Conservation (phyloP, 2,888 invertebrate genomes). For the Latrodectus elegans region DNA sequence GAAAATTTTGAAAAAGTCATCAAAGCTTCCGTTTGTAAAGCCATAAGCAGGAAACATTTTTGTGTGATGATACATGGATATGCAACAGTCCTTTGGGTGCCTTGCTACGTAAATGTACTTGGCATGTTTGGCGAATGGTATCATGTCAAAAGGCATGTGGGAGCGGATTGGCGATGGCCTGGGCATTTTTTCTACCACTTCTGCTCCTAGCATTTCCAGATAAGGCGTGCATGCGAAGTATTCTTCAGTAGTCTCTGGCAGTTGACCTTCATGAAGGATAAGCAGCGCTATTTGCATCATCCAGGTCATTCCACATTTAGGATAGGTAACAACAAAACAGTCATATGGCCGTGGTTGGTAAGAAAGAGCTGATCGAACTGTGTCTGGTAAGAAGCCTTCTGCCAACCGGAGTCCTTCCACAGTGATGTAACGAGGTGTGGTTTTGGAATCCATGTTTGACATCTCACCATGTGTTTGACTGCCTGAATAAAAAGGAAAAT, state of each 20-base stretch:
- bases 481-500: neutral
- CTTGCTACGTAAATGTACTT: slow-evolving; percentile 75
- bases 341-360: slow-evolving; percentile 66
- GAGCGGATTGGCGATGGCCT: slow-evolving; percentile 70
- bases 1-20: slow-evolving; percentile 75
- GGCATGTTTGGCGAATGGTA: slow-evolving; percentile 65
- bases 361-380: slow-evolving; percentile 43
- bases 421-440: slow-evolving; percentile 49
- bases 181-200: slow-evolving; percentile 55
- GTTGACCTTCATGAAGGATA: slow-evolving; percentile 58
- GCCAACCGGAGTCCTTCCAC: slow-evolving; percentile 63
- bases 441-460: slow-evolving; percentile 22
- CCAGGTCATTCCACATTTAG: slow-evolving; percentile 69
- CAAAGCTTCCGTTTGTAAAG: slow-evolving; percentile 70
- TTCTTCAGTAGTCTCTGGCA: slow-evolving; percentile 60
- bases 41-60: slow-evolving; percentile 56
- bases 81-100: slow-evolving; percentile 76
- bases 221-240: slow-evolving; percentile 57
- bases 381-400: slow-evolving; percentile 51
- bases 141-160: slow-evolving; percentile 72
- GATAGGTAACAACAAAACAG: slow-evolving; percentile 66
- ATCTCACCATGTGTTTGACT: neutral
- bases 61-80: slow-evolving; percentile 75
- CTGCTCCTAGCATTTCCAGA: slow-evolving; percentile 63
- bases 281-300: slow-evolving; percentile 64